Percentiles rank a stretch among this genome's conserved stretches.
Evolutionary conservation across 2,113 vertebrate species (phyloP).

Genomic region (Charina bottae): DNA sequence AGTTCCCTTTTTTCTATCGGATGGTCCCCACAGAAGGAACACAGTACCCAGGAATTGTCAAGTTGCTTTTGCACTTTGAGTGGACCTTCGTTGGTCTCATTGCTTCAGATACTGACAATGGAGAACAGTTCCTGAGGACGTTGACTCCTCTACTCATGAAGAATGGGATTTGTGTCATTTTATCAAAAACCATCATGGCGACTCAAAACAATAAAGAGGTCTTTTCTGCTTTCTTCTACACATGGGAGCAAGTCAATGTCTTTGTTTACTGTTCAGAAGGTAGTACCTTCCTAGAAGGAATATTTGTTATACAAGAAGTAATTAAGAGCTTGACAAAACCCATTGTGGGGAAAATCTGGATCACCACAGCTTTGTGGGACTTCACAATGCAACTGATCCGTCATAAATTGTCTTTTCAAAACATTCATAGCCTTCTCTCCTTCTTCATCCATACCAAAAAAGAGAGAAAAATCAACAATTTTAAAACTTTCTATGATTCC

Average conservation of each 20-base stretch:
- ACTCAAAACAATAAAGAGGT: neutral
- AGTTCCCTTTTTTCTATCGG: neutral
- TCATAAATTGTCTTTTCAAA: rapidly evolving
- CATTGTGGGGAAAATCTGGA: neutral
- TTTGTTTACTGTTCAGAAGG: slow-evolving; percentile 3
- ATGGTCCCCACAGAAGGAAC: neutral
- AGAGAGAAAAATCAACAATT: neutral
- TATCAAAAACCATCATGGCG: neutral
- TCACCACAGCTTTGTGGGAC: slow-evolving; percentile 7
- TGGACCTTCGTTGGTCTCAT: slow-evolving; percentile 27
- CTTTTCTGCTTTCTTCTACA: neutral
- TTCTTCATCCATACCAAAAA: neutral
- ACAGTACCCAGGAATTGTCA: neutral
- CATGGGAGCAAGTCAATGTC: neutral
- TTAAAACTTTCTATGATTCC: neutral
- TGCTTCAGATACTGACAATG: neutral
- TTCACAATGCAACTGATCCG: rapidly evolving
- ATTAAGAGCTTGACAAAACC: neutral
- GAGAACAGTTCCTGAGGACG: neutral
- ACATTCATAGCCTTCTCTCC: neutral
- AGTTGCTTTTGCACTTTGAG: slow-evolving; percentile 24
- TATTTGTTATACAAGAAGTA: neutral
- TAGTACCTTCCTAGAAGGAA: neutral
- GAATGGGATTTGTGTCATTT: slow-evolving; percentile 10
- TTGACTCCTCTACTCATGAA: neutral